These are phyloP conservation scores for Ceraclea dissimilis DNA, from an alignment of 2,888 invertebrate genomes.

Conservation along the genomic window DNA sequence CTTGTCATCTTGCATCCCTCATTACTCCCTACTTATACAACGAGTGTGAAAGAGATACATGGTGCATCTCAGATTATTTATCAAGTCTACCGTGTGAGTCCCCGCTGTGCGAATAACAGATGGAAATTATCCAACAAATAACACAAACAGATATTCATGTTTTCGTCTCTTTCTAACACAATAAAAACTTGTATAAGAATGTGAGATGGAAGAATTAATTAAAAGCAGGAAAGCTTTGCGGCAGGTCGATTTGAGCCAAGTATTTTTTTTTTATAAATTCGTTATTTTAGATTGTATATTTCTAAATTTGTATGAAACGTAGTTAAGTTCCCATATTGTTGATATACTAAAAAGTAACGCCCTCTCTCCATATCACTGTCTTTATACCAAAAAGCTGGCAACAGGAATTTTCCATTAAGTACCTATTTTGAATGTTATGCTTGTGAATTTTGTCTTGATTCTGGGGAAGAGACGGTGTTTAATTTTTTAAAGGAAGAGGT, in stretches of 20 bases:
- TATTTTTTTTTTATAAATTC: no score
- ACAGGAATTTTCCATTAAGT: no score
- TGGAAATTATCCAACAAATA: not conserved
- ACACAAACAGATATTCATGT: not conserved
- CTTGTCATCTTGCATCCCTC: not conserved
- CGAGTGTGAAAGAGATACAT: not conserved
- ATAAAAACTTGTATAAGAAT: not conserved
- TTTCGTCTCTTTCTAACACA: not conserved
- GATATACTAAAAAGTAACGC: no score
- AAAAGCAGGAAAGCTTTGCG: not conserved
- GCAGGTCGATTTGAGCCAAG: not conserved
- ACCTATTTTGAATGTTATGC: no score
- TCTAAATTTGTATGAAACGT: no score
- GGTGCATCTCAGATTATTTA: not conserved
- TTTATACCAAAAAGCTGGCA: no score
- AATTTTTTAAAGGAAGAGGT: no score
- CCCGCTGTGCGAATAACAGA: slow-evolving; percentile 3
- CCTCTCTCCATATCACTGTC: no score
- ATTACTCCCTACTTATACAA: not conserved
- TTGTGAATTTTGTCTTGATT: no score
- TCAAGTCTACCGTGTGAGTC: slow-evolving; percentile 2
- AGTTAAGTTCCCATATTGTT: no score
- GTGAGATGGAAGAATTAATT: not conserved
- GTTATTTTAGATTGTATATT: no score
- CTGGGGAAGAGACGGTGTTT: no score